These are phyloP conservation scores for Bombus confusus DNA, from an alignment of 1,140 invertebrate species.

Conservation along the genomic window DNA sequence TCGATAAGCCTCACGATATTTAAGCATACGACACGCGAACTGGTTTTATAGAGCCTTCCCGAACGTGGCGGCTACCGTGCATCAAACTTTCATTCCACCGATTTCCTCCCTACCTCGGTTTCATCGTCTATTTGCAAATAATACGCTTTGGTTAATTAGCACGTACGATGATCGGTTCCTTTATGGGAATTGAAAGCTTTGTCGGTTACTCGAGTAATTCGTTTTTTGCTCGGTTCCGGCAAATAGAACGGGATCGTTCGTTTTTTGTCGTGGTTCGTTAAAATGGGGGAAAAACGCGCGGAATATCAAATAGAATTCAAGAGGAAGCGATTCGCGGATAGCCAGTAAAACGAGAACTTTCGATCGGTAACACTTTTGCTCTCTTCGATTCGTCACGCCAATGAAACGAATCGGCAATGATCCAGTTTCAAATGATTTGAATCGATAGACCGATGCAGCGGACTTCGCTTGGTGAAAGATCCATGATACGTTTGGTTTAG, in stretches of 20 bases:
- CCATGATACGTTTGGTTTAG: not conserved
- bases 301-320: not conserved
- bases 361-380: not conserved
- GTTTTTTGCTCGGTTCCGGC: not conserved
- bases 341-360: not conserved
- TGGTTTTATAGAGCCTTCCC: not conserved
- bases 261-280: not conserved
- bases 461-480: not conserved
- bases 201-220: not conserved
- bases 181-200: not conserved
- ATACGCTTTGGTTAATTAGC: constrained; percentile 20
- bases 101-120: not conserved
- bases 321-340: not conserved
- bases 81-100: constrained; percentile 38
- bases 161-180: not conserved
- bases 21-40: constrained; percentile 10
- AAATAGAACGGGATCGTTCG: not conserved
- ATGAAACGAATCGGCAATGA: not conserved
- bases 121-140: constrained; percentile 1
- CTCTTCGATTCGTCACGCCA: constrained; percentile 11
- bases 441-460: not conserved
- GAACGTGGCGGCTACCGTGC: not conserved
- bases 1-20: constrained; percentile 21
- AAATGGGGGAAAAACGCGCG: not conserved
- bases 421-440: not conserved